These are phyloP conservation scores for Pachypanchax playfairii DNA, from an alignment of 2,113 vertebrate species.

Conservation along the genomic window DNA sequence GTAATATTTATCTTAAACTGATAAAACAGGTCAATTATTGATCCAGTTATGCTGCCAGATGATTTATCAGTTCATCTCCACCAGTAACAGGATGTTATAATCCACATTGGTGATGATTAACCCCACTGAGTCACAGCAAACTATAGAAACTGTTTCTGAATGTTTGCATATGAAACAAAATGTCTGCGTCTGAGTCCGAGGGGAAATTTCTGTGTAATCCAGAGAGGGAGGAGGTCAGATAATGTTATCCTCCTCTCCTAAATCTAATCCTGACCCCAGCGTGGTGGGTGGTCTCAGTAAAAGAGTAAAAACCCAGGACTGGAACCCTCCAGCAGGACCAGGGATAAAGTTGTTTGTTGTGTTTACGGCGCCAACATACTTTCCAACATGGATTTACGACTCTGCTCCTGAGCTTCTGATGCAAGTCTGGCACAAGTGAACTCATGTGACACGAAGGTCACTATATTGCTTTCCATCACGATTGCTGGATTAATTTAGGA, in stretches of 20 bases:
- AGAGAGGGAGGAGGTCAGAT: constrained; percentile 49
- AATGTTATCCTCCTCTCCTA: constrained; percentile 35
- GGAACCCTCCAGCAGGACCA: constrained; percentile 15
- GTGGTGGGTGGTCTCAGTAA: constrained; percentile 47
- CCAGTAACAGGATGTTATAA: background rate
- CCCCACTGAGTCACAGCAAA: constrained; percentile 11
- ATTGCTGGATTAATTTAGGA: background rate
- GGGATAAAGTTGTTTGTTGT: constrained; percentile 36
- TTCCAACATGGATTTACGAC: background rate
- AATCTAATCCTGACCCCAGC: constrained; percentile 20
- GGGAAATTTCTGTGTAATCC: constrained; percentile 42
- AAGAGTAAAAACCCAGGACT: constrained; percentile 32
- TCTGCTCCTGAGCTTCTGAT: constrained; percentile 8
- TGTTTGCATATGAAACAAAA: background rate
- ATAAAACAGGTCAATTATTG: background rate
- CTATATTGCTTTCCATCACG: background rate
- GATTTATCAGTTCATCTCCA: background rate
- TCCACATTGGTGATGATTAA: constrained; percentile 13
- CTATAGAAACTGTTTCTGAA: constrained; percentile 6
- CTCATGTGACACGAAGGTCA: background rate
- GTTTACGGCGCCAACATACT: constrained; percentile 25
- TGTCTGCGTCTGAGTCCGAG: constrained; percentile 22
- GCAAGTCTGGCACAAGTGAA: background rate
- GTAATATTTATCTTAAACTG: background rate
- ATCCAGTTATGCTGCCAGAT: background rate